Percentiles rank a stretch among this genome's conserved stretches.
phyloP scores from a whole-genome alignment of 1,140 invertebrate species.

The Drosophila yakuba region DNA sequence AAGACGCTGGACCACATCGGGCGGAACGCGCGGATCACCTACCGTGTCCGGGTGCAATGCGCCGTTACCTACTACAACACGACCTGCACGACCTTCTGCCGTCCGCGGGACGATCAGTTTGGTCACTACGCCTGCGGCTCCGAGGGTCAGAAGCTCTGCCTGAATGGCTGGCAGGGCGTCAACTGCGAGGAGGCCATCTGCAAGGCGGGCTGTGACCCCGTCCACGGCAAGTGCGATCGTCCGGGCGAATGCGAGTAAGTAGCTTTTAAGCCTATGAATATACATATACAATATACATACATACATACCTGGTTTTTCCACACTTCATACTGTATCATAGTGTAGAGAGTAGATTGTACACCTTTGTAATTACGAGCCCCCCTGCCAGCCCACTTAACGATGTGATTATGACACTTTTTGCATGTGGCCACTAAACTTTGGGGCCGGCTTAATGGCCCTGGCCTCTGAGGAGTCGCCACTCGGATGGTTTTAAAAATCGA shows the following conservation, averaged over 20 bases:
- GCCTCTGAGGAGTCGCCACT: conserved; percentile 18
- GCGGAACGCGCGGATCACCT: conserved; percentile 90
- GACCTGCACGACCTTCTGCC: conserved; percentile 96
- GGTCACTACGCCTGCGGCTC: conserved; percentile 96
- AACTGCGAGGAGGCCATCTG: conserved; percentile 97
- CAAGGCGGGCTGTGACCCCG: conserved; percentile 94
- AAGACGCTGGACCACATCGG: conserved; percentile 94
- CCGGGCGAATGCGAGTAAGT: conserved; percentile 96
- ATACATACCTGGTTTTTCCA: conserved; percentile 3
- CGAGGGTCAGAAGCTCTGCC: conserved; percentile 95
- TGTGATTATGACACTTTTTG: conserved; percentile 82
- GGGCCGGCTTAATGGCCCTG: conserved; percentile 65
- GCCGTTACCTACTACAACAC: conserved; percentile 97
- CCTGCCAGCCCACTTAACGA: conserved; percentile 53
- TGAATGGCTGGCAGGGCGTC: conserved; percentile 95
- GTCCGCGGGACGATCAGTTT: conserved; percentile 95
- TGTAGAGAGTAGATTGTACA: no score
- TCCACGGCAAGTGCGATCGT: conserved; percentile 94
- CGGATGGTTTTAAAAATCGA: conserved; percentile 4
- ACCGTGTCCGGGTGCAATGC: conserved; percentile 95
- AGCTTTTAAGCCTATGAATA: conserved; percentile 9
- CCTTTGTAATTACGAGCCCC: conserved; percentile 52
- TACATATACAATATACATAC: background rate
- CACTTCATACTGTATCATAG: background rate
- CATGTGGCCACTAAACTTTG: conserved; percentile 53